phyloP scores from a whole-genome alignment of 1,140 invertebrate genomes.

The Drosophila obscura region DNA sequence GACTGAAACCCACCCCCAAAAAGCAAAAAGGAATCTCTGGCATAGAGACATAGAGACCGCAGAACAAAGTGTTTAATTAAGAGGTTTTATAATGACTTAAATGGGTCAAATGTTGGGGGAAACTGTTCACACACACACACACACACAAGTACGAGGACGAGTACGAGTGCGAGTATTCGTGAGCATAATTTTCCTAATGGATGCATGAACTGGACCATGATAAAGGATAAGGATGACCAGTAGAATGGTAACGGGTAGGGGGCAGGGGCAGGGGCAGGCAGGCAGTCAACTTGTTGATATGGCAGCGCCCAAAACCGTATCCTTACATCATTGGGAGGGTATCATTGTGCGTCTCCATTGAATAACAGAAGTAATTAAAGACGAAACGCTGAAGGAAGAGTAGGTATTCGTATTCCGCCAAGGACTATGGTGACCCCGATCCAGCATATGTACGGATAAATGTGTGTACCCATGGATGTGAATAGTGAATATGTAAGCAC shows the following conservation, averaged over 20 bases:
- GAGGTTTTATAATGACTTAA: slow-evolving; percentile 55
- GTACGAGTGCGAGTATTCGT: background rate
- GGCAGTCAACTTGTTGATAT: slow-evolving; percentile 66
- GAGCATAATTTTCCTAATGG: slow-evolving; percentile 69
- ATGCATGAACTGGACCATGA: slow-evolving; percentile 12
- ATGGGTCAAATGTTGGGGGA: slow-evolving; percentile 48
- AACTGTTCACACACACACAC: background rate
- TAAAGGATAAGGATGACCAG: slow-evolving; percentile 8
- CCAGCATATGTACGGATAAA: slow-evolving; percentile 34
- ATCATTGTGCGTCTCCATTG: slow-evolving; percentile 32
- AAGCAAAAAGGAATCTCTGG: background rate
- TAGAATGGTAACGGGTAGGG: slow-evolving; percentile 3
- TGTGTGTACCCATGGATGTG: slow-evolving; percentile 3
- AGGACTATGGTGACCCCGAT: slow-evolving; percentile 38
- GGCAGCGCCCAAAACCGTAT: slow-evolving; percentile 29
- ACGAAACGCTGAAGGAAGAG: background rate
- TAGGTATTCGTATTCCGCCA: background rate
- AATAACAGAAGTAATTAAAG: slow-evolving; percentile 28
- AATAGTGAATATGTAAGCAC: slow-evolving; percentile 30
- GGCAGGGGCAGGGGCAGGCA: background rate
- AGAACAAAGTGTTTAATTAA: slow-evolving; percentile 60
- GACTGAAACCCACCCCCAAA: background rate
- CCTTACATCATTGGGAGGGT: background rate
- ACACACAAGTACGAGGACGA: too few species aligned
- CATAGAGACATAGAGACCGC: slow-evolving; percentile 1